A percentile compares a stretch with the other conserved stretches of the same genome.
These are phyloP conservation scores for Hyperoplus immaculatus DNA, from an alignment of 2,797 vertebrate species.

Conservation along the genomic window DNA sequence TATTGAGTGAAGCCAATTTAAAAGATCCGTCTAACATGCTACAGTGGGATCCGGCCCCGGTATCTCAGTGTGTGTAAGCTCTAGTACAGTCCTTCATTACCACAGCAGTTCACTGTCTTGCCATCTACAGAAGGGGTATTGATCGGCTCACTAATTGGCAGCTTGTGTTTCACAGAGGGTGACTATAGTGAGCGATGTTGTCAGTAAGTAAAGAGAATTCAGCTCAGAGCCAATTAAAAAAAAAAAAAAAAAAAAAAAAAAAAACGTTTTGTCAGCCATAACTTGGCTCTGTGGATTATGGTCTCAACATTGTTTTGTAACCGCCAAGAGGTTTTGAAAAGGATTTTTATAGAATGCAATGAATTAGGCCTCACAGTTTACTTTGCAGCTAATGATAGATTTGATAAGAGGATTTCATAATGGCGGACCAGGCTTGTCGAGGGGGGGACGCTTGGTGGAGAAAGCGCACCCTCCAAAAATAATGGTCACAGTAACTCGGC, in stretches of 20 bases:
- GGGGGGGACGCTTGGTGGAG: conserved; percentile 28
- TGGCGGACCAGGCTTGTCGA: conserved; percentile 37
- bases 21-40: conserved; percentile 23
- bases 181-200: conserved; percentile 6
- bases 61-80: conserved; percentile 19
- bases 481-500: conserved; percentile 52
- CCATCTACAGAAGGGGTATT: conserved; percentile 45
- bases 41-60: conserved; percentile 14
- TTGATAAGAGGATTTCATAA: conserved; percentile 32
- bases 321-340: conserved; percentile 14
- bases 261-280: conserved; percentile 49
- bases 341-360: conserved; percentile 34
- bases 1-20: conserved; percentile 34
- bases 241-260: conserved; percentile 14
- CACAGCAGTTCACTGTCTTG: conserved; percentile 34
- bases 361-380: conserved; percentile 27
- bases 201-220: conserved; percentile 29
- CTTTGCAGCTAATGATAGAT: conserved; percentile 15
- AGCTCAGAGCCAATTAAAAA: conserved; percentile 57
- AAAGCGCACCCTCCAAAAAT: conserved; percentile 49
- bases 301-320: conserved; percentile 37
- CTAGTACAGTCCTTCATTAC: conserved; percentile 43
- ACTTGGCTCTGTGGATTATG: conserved; percentile 45
- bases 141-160: conserved; percentile 71
- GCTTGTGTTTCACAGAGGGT: conserved; percentile 41